Base-by-base conservation (phyloP, 1,140 invertebrate species). In the Meloidogyne floridensis region DNA sequence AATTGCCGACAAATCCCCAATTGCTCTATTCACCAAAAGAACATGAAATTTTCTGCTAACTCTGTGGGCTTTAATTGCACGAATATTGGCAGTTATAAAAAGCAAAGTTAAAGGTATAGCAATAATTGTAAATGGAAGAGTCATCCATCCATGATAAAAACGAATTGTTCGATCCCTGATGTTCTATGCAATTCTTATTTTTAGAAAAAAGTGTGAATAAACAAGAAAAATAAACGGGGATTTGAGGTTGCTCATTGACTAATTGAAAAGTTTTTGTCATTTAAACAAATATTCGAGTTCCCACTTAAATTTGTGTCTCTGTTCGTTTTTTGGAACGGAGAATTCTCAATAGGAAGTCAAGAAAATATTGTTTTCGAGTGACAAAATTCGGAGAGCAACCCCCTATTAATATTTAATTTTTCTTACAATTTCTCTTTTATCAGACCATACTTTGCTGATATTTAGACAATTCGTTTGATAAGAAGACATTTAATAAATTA, bases 21-120 rank as follows among this genome's bases (percentile, higher is more conserved):
- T 79, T 20, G 86, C 72, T 77, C 86, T 78, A 78, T 87, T 87
- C 54, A 87, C 53, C 2, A 87, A 77, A 51, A 87, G 54, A 83
- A 84, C 81, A 76, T 87, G 83, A 53, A 83, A 85, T 75, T 87
- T 87, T 71, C 86, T 70, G 73, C 80, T 84, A 42, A 87, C 86
- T 75, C 83, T 47, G 13, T 80, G 80, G 2, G 80, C 32, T 79
- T 82, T 83, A 20, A 87, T 86, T 15, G 84, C 85, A 69, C 81
- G 82, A 80, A 84, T 80, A 43, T 85, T 82, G 42, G 80, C 80
- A 20, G 81, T 59, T 10, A 87, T 83, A 54, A 84, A 87, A 42
- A 87, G 69, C 6, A 86, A 72, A 11, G 83, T 85, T 20, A 87
- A 72, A n/a, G 82, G 73, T 13, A 84, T 53, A 32, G 77, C 86